Percentiles rank a stretch among this genome's conserved stretches.
Evolutionary conservation across 2,888 invertebrate genomes (phyloP).

Genomic region (Calliphora vomitoria): DNA sequence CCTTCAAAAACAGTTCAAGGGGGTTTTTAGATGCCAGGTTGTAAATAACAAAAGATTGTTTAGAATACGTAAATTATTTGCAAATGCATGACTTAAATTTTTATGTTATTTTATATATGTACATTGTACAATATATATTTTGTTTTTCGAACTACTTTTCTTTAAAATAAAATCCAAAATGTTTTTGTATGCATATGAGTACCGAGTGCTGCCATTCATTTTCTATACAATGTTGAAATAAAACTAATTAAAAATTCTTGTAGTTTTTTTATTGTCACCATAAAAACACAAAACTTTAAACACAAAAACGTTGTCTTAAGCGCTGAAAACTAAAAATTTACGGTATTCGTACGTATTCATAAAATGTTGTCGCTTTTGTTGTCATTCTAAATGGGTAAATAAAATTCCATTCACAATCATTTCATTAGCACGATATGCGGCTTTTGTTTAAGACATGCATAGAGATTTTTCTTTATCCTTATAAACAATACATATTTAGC

Average conservation of each 20-base stretch:
- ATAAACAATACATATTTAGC: too few species aligned
- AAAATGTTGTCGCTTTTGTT: slow-evolving; percentile 14
- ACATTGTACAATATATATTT: too few species aligned
- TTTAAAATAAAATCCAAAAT: slow-evolving; percentile 2
- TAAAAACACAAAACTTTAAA: slow-evolving; percentile 16
- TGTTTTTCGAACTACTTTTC: background rate
- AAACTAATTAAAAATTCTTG: slow-evolving; percentile 62
- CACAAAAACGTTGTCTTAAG: background rate
- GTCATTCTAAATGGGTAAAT: slow-evolving; percentile 7
- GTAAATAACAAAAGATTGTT: slow-evolving; percentile 25
- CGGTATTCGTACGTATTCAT: background rate
- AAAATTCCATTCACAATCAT: slow-evolving; percentile 23
- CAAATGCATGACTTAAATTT: slow-evolving; percentile 59
- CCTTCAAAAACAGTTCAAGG: slow-evolving; percentile 64
- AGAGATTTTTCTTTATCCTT: background rate
- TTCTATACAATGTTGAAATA: slow-evolving; percentile 17
- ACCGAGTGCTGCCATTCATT: background rate
- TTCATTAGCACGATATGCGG: background rate
- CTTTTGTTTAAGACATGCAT: background rate
- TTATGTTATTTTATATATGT: background rate
- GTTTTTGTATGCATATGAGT: slow-evolving; percentile 14
- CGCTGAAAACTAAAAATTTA: background rate
- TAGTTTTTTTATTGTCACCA: slow-evolving; percentile 19
- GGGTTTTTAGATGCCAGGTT: slow-evolving; percentile 18
- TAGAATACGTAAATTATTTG: slow-evolving; percentile 57